Conservation (phyloP, 2,797 vertebrate genomes). For the Rhinoraja longicauda region DNA sequence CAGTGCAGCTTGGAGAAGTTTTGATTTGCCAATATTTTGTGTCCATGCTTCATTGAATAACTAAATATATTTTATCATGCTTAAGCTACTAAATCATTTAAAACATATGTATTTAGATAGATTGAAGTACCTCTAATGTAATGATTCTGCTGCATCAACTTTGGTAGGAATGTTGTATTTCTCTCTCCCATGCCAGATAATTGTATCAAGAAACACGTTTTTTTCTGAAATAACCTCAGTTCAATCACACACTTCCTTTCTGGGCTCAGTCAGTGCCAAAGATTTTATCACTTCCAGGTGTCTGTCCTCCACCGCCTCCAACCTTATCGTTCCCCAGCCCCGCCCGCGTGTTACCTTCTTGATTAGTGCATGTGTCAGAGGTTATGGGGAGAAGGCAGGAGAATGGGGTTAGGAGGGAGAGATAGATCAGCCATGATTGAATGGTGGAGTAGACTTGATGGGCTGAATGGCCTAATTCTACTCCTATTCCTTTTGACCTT, state of each 20-base stretch:
- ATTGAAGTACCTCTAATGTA: background rate
- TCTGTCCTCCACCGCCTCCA: too few relatives aligned
- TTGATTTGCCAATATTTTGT: background rate
- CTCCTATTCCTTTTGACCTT: too few relatives aligned
- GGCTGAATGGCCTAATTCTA: too few relatives aligned
- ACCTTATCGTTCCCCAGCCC: too few relatives aligned
- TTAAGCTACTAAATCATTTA: background rate
- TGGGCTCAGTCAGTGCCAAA: too few relatives aligned
- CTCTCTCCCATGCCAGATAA: background rate
- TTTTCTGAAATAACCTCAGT: background rate
- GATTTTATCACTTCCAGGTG: too few relatives aligned
- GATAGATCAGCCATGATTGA: too few relatives aligned
- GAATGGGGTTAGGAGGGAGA: too few relatives aligned
- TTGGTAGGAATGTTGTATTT: background rate
- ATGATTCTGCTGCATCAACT: background rate
- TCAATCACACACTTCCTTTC: background rate
- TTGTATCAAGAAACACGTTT: background rate
- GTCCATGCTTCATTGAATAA: background rate
- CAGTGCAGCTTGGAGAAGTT: background rate
- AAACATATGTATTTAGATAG: background rate
- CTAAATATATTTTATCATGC: background rate
- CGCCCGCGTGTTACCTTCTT: too few relatives aligned
- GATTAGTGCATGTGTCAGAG: too few relatives aligned
- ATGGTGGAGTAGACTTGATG: too few relatives aligned
- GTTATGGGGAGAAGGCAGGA: too few relatives aligned